phyloP scores from a whole-genome alignment of 2,113 vertebrate genomes.

The Microtus pennsylvanicus region DNA sequence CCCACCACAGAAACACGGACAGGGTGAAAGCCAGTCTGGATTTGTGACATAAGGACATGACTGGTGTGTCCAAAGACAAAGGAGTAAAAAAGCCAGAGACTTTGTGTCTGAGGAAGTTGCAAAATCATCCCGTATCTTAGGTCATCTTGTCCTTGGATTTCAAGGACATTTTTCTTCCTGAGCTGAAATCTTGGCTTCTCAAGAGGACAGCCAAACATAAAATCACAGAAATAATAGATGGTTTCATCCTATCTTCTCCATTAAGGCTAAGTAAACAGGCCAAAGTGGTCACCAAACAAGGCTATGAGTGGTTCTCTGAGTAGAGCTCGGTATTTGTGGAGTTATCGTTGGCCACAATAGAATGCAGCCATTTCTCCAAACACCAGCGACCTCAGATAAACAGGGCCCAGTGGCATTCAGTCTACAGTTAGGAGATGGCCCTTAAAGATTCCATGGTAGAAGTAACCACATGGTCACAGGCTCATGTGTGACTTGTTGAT shows the following conservation, averaged over 20 bases:
- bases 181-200: conserved; percentile 37
- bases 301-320: background rate
- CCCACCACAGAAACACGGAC: background rate
- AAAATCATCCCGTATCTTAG: conserved; percentile 54
- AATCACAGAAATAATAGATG: conserved; percentile 8
- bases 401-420: too few species aligned
- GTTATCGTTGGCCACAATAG: background rate
- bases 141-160: conserved; percentile 73
- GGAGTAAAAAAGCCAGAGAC: background rate
- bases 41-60: background rate
- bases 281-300: background rate
- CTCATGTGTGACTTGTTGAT: background rate
- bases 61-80: background rate
- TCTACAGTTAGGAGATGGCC: background rate
- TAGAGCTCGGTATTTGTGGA: too few species aligned
- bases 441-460: background rate
- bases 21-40: background rate
- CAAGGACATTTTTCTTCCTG: conserved; percentile 62
- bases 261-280: background rate
- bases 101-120: conserved; percentile 44
- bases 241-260: background rate
- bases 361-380: background rate
- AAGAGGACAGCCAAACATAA: background rate
- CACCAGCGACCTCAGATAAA: background rate
- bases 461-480: background rate